phyloP scores from a whole-genome alignment of 2,888 invertebrate genomes.

The Orchesella flavescens region DNA sequence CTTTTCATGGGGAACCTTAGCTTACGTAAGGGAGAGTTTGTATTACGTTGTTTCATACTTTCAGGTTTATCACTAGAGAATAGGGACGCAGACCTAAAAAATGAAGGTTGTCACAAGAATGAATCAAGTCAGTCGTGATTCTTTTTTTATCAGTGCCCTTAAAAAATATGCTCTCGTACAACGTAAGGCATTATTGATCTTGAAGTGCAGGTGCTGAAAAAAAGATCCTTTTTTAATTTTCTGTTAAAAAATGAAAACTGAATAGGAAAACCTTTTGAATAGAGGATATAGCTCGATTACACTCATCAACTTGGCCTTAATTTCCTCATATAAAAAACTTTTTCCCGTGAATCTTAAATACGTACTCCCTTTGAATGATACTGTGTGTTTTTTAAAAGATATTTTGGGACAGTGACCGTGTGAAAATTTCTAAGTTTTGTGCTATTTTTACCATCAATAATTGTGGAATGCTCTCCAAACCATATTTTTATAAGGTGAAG shows the following conservation, averaged over 20 bases:
- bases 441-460: background rate
- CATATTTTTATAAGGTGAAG: background rate
- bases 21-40: constrained; percentile 14
- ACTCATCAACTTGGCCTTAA: constrained; percentile 28
- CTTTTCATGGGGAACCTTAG: background rate
- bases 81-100: constrained; percentile 1
- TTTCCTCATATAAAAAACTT: constrained; percentile 21
- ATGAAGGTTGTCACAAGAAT: constrained; percentile 48
- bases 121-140: constrained; percentile 38
- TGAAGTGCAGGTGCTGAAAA: constrained; percentile 51
- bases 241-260: constrained; percentile 17
- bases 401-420: constrained; percentile 28
- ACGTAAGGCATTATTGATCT: constrained; percentile 6
- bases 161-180: background rate
- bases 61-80: constrained; percentile 4
- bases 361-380: constrained; percentile 7
- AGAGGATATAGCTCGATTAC: constrained; percentile 22
- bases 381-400: constrained; percentile 48
- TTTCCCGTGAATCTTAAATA: constrained; percentile 22
- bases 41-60: constrained; percentile 24
- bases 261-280: constrained; percentile 5
- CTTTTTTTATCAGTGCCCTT: constrained; percentile 39
- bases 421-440: constrained; percentile 49
- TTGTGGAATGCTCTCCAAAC: background rate
- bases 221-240: constrained; percentile 32